phyloP scores from a whole-genome alignment of 2,113 vertebrate species.

The Fulica atra region DNA sequence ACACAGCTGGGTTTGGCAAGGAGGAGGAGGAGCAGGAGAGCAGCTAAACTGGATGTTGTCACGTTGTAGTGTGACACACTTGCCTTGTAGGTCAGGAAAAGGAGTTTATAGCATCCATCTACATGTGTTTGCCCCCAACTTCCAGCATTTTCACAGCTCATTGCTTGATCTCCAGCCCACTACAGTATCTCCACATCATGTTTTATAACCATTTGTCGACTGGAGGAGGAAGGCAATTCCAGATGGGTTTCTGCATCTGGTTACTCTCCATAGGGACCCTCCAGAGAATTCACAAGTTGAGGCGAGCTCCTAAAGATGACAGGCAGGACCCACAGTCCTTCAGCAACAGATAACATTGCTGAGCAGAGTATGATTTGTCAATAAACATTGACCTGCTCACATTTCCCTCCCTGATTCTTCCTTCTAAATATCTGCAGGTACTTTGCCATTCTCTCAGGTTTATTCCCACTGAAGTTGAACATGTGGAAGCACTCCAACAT shows the following conservation, averaged over 20 bases:
- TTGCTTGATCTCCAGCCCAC: neutral
- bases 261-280: neutral
- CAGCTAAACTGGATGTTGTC: neutral
- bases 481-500: neutral
- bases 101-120: neutral
- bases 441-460: neutral
- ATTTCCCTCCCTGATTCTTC: neutral
- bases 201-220: fast-evolving
- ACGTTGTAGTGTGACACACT: neutral
- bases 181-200: neutral
- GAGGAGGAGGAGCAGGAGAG: neutral
- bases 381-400: neutral
- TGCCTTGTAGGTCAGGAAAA: neutral
- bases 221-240: neutral
- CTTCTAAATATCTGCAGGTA: neutral
- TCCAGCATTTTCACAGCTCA: neutral
- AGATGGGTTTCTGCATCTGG: neutral
- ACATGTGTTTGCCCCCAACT: neutral
- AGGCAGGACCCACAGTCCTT: neutral
- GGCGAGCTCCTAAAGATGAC: neutral
- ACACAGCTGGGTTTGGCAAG: neutral
- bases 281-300: neutral
- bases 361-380: neutral
- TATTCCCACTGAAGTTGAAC: neutral
- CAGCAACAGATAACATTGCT: neutral